A percentile compares a stretch with the other conserved stretches of the same genome.
Evolutionary conservation across 2,113 vertebrate genomes (phyloP).

Genomic region (Steatornis caripensis): DNA sequence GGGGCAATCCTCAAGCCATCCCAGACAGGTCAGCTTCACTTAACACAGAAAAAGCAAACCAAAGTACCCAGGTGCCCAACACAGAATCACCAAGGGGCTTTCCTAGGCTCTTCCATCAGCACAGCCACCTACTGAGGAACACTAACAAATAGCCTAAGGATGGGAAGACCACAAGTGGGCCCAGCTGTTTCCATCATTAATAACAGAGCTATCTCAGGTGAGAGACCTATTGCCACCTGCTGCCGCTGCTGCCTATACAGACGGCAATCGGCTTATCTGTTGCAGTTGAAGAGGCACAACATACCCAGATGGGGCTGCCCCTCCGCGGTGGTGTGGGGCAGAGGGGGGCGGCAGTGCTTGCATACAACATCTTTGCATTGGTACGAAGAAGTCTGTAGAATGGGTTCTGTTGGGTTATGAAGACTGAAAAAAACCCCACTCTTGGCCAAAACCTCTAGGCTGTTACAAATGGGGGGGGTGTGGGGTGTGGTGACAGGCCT

Average conservation of each 20-base stretch:
- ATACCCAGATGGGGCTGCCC: not conserved
- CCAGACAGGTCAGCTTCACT: not conserved
- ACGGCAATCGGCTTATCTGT: not conserved
- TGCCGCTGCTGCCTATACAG: not conserved
- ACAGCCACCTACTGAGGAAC: not conserved
- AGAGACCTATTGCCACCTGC: not conserved
- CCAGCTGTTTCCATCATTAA: not conserved
- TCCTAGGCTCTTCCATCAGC: not conserved
- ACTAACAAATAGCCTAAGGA: not conserved
- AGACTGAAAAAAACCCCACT: not conserved
- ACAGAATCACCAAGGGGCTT: fast-evolving
- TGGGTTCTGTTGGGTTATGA: not conserved
- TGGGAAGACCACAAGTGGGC: not conserved
- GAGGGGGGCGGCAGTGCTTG: too few species aligned
- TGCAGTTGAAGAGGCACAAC: not conserved
- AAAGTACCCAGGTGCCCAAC: fast-evolving
- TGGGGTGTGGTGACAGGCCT: not conserved
- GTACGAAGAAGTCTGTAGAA: not conserved
- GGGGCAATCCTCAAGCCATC: not conserved
- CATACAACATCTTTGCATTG: fast-evolving
- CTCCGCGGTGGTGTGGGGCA: fast-evolving
- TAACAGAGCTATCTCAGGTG: not conserved
- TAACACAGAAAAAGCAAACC: not conserved
- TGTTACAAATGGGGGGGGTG: not conserved
- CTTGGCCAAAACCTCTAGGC: not conserved